These are phyloP conservation scores for Dicyrtoma fusca DNA, from an alignment of 2,888 invertebrate genomes.

Conservation along the genomic window DNA sequence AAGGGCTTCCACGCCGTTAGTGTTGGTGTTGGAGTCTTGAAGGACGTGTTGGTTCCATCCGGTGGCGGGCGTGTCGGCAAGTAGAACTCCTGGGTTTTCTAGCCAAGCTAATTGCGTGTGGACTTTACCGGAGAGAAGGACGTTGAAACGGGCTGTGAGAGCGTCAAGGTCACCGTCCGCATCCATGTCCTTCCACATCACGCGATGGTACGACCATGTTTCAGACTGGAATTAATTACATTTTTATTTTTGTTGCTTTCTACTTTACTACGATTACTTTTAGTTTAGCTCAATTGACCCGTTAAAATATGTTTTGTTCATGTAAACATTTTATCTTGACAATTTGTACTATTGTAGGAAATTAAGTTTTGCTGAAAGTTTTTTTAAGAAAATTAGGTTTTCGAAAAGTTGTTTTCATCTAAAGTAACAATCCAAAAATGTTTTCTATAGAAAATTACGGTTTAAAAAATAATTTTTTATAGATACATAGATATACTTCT, in stretches of 20 bases:
- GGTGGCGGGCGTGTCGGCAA: neutral
- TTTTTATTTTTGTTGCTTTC: neutral
- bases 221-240: conserved; percentile 10
- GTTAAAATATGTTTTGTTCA: no score
- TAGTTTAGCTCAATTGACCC: no score
- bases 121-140: conserved; percentile 28
- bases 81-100: conserved; percentile 54
- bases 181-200: conserved; percentile 57
- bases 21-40: no score
- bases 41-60: conserved; percentile 56
- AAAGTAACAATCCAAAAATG: no score
- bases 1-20: conserved; percentile 45
- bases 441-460: no score
- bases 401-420: no score
- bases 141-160: conserved; percentile 50
- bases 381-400: no score
- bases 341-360: no score
- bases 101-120: conserved; percentile 52
- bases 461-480: no score
- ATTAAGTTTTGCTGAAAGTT: no score
- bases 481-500: no score
- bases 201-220: conserved; percentile 58
- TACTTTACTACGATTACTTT: neutral
- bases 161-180: conserved; percentile 57
- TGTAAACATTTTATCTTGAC: no score